Base-by-base conservation (phyloP, 2,888 invertebrate species). In the Pantelozetes paolii region DNA sequence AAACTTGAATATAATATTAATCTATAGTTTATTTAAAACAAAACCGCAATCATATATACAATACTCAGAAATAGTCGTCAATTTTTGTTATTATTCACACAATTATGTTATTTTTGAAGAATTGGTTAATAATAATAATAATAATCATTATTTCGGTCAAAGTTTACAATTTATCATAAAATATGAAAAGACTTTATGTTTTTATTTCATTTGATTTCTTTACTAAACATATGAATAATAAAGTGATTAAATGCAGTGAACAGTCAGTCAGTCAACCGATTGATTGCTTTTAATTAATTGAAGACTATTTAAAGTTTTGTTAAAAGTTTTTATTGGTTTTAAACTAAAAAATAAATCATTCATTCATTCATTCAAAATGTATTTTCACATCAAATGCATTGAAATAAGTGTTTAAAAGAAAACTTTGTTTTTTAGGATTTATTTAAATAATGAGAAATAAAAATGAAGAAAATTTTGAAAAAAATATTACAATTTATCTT, bases 91-190 rank as follows among this genome's bases (percentile, higher is more conserved):
- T 48, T 54, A 54, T 23, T 54, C 20, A 3, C 15, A 13, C 2
- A 45, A 45, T 45, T 18, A 45, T 45, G 2, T 45, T 9, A 15
- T 8, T 5, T 36, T 9, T 8, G 6, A 36, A 36, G 9, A 36
- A 36, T 36, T 36, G 36, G 6, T 57, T 57, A 20, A 57, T 57
- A 26, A 48, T 20, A 48, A 48, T 48, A 54, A 54, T 59, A 11
- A 28, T 59, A 59, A 59, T 59, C 3, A n/a, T 59, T 59, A 30
- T 59, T 59, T 30, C 9, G 54, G 59, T 59, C 59, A 59, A 59
- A 28, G 59, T 59, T 59, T 13, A 59, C 32, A 30, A 59, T 59
- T 59, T 30, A 59, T 59, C 59, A 59, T 59, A 5, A 54, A 20
- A 20, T 54, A 23, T 54, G 18, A 54, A 54, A 2, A 15, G 3